A percentile compares a stretch with the other conserved stretches of the same genome.
Evolutionary conservation across 1,140 invertebrate species (phyloP).

Genomic region (Pseudomyrmex pallidus): DNA sequence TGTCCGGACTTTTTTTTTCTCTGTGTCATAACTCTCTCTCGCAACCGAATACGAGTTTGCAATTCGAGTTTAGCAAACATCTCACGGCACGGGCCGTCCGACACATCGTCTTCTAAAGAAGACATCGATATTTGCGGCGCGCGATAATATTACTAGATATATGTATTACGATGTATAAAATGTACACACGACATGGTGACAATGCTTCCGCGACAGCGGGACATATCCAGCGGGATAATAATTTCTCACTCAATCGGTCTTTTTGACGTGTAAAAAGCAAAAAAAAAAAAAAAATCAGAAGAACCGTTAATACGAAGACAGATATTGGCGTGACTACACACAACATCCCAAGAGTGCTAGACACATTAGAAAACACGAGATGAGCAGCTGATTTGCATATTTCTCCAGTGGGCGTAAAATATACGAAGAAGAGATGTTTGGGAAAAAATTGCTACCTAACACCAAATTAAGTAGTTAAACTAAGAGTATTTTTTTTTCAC

Average conservation of each 20-base stretch:
- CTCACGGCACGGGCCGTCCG: background rate
- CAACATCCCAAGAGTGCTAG: background rate
- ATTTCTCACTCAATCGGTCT: constrained; percentile 4
- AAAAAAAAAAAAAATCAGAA: background rate
- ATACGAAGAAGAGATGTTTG: background rate
- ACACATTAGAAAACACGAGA: background rate
- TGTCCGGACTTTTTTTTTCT: constrained; percentile 27
- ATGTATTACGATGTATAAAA: background rate
- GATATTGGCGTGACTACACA: background rate
- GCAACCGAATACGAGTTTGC: background rate
- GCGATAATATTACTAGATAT: constrained; percentile 16
- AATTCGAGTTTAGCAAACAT: background rate
- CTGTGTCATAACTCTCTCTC: constrained; percentile 1
- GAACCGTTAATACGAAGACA: background rate
- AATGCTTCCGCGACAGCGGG: background rate
- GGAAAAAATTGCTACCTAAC: background rate
- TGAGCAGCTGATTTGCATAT: background rate
- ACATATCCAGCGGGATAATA: background rate
- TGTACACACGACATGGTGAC: background rate
- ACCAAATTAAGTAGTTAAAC: background rate
- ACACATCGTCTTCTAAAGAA: constrained; percentile 1
- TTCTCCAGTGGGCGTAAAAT: background rate
- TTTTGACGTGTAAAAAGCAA: background rate
- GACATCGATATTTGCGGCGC: constrained; percentile 28
- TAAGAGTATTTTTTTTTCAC: background rate